These are phyloP conservation scores for Alviniconcha strummeri DNA, from an alignment of 2,888 invertebrate genomes.

Conservation along the genomic window DNA sequence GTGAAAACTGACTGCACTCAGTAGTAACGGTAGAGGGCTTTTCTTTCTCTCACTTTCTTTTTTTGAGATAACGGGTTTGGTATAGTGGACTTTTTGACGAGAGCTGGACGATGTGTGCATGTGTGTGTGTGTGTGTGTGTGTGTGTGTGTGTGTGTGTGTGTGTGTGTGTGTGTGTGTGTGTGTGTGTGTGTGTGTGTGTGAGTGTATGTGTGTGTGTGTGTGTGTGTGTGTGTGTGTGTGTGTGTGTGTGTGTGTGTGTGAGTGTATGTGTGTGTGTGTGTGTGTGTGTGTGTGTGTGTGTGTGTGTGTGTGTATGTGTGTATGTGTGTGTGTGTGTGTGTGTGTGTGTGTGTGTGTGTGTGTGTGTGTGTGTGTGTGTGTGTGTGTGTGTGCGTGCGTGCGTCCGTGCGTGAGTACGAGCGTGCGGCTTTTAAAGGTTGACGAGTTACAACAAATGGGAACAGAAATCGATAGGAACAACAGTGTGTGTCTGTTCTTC, in stretches of 20 bases:
- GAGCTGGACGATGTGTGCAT: not conserved
- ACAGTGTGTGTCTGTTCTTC: no score
- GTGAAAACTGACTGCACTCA: no score
- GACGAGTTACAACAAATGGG: no score
- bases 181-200: not conserved
- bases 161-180: not conserved
- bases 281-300: not conserved
- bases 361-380: constrained; percentile 9
- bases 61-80: not conserved
- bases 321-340: not conserved
- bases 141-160: not conserved
- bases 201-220: not conserved
- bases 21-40: no score
- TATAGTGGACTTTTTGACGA: not conserved
- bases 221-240: constrained; percentile 12
- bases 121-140: not conserved
- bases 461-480: no score
- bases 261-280: not conserved
- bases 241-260: no score
- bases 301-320: not conserved
- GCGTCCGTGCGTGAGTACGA: no score
- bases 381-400: constrained; percentile 3
- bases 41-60: not conserved
- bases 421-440: no score
- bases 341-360: not conserved